Evolutionary conservation across 2,113 vertebrate genomes (phyloP), one percentile per base, ranked within the genome.

Genomic region (Nerophis lumbriciformis): DNA sequence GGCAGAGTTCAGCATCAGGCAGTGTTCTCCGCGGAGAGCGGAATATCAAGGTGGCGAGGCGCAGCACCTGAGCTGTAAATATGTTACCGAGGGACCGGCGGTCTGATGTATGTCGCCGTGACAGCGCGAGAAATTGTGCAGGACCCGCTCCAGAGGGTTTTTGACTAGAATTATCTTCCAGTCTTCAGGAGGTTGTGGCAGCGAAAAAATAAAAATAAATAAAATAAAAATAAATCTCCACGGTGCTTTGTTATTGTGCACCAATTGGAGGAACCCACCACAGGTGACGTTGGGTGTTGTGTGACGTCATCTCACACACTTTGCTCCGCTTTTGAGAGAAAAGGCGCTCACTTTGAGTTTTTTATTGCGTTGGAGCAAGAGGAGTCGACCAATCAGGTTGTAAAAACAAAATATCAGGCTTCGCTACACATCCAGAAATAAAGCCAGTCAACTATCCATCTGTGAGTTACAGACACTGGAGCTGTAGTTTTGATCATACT

Each of bases 1-100:
- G 71, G 66, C 77, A 74, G 75, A 61, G 77, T 75, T 86, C 76
- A 81, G 21, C 78, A 77, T 64, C 71, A 59, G 72, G 77, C 77
- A 75, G 69, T 64, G 74, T 69, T 62, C 59, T 75, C 66, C 66
- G 53, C 75, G 73, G 68, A 68, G 54, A 60, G 58, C 42, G 58
- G 63, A 81, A 69, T 79, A 68, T 73, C 71, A 51, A 71, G 65
- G 75, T 65, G 66, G 58, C 63, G 59, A 45, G 11, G 66, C 63
- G 67, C 71, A 54, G 66, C 53, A 69, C 59, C 63, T 53, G 63
- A 70, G 72, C 68, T 60, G 65, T 49, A 66, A 72, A 78, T 74
- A 63, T 62, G 70, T 54, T 61, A 58, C 75, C 45, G 63, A 66
- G 65, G 44, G 61, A 75, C 67, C 66, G 48, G 45, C 37, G 53